phyloP scores from a whole-genome alignment of 2,113 vertebrate species.

The Oncorhynchus nerka region DNA sequence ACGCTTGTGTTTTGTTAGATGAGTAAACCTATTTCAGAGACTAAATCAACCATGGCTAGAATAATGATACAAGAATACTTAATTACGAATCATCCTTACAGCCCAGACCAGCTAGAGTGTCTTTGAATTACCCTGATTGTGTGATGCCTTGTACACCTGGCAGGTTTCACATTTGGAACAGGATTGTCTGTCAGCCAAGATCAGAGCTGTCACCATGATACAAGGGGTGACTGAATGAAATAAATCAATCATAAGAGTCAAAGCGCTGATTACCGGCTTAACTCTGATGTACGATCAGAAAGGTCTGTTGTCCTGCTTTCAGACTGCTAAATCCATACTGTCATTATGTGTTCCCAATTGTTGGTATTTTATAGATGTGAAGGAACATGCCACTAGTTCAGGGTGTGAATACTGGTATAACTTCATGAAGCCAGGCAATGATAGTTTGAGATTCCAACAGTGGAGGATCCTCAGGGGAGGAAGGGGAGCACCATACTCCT shows the following conservation, averaged over 20 bases:
- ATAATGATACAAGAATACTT: neutral
- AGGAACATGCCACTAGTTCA: neutral
- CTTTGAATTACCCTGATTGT: conserved; percentile 41
- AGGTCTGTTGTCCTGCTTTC: neutral
- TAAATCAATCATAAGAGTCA: conserved; percentile 59
- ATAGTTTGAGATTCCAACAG: neutral
- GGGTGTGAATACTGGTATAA: neutral
- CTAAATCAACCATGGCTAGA: neutral
- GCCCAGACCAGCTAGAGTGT: neutral
- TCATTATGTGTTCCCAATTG: neutral
- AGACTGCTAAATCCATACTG: conserved; percentile 46
- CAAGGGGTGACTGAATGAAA: conserved; percentile 26
- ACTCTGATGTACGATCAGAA: conserved; percentile 59
- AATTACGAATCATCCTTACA: neutral
- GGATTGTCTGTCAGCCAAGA: conserved; percentile 29
- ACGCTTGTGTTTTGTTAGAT: neutral
- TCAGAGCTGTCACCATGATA: conserved; percentile 43
- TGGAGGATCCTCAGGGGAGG: too few species aligned
- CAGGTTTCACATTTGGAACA: conserved; percentile 25
- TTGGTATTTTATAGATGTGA: neutral
- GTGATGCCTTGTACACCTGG: conserved; percentile 29
- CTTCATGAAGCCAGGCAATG: neutral
- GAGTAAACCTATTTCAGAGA: neutral
- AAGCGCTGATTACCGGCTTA: conserved; percentile 29
- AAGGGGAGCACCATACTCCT: too few species aligned